Evolutionary conservation across 2,888 invertebrate species (phyloP), one percentile per base, ranked within the genome.

Genomic region (Cataglyphis cursor): DNA sequence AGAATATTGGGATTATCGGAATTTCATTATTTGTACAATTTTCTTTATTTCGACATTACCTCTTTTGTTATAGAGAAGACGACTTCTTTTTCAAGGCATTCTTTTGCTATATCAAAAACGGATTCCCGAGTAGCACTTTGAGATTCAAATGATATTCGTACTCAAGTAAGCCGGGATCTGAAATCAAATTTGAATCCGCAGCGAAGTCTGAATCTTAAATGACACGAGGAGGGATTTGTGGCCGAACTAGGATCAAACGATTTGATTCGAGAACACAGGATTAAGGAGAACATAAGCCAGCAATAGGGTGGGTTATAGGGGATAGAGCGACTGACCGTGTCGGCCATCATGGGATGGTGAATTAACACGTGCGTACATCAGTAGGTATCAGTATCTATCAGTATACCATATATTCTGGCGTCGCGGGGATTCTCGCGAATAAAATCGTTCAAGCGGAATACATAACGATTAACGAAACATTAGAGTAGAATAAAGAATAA

Each of bases 361-460:
- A 76, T 76, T 76, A 76, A 76, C 76, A 68, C 76, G 76, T 41
- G 68, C 68, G 66, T 76, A 76, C 28, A 76, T 76, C 68, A 68
- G 41, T 66, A 54, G 54, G 24, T 76, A 76, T 76, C 76, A 76
- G 54, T 74, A 35, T 61, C 21, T 35, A 74, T 74, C 74, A 74
- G 74, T 54, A 76, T 28, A n/a, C n/a, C n/a, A 28, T 76, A 28
- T 57, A 76, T 57, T 68, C 54, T 66, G 24, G 12, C n/a, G 3
- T 48, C n/a, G 18, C 10, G 35, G 44, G 28, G n/a, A 51, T 15
- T 66, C 24, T 15, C 24, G 28, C 28, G 24, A 66, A 24, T 41
- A 66, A 76, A 76, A 41, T 15, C 2, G 28, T 10, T 57, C 38
- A 15, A 54, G 24, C n/a, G 65, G 3, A 41, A 9, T 38, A n/a